Evolutionary conservation across 2,888 invertebrate genomes (phyloP), one percentile per base, ranked within the genome.

Genomic region (Leucophenga maculata): DNA sequence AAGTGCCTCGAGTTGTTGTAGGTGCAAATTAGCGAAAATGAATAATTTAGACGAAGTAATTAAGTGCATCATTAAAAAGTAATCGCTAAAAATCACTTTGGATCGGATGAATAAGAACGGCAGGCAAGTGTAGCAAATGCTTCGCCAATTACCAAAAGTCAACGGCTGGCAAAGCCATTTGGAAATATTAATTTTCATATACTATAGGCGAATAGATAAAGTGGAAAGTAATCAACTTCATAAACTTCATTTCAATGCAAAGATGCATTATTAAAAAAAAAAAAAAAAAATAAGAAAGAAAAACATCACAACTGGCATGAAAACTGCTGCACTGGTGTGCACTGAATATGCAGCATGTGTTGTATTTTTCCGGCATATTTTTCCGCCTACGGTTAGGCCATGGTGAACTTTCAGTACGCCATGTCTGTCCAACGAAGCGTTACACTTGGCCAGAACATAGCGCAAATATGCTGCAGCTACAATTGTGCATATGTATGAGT

Each of bases 31-130:
- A 80, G 77, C 76, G 76, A 78, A 80, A 83, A 84, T 84, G 78
- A 84, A 85, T 85, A 80, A 84, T 84, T 84, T 84, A 77, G 76
- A 55, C 69, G 73, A 75, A 75, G 77, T 80, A 83, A 81, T 83
- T 78, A 78, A 79, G 80, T 74, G 82, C 82, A 77, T 79, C 80
- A 80, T 82, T 83, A 82, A 76, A 78, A 78, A 71, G 75, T 75
- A 75, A 78, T 75, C 75, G 70, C 77, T 39, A 18, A 73, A 68
- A 54, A 62, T 55, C 55, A 67, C 55, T 70, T 69, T 22, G 50
- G 26, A 22, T 55, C 22, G 13, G 8, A 16, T n/a, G 18, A 50
- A n/a, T 4, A 18, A 50, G n/a, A 50, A n/a, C 14, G 26, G 32
- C 54, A 18, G 26, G 32, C 54, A 18, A 16, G 14, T 6, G 66